A percentile compares a stretch with the other conserved stretches of the same genome.
Evolutionary conservation across 2,888 invertebrate genomes (phyloP).

Genomic region (Bhutanitis thaidina): DNA sequence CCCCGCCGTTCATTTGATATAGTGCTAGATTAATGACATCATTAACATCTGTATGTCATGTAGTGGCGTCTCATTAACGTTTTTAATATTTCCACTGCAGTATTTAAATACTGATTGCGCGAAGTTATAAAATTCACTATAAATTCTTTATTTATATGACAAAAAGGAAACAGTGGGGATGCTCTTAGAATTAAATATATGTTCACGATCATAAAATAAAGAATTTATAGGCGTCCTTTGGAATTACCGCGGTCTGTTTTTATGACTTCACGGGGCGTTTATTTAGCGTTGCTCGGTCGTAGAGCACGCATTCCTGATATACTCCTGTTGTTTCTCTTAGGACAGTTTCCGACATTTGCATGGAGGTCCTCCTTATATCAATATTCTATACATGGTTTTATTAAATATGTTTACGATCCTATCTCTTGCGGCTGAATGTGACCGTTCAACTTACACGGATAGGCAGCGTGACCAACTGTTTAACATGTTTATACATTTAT

Average conservation of each 20-base stretch:
- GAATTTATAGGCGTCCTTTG: constrained; percentile 78
- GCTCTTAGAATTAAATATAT: constrained; percentile 75
- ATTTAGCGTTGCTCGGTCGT: constrained; percentile 66
- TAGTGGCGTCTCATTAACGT: constrained; percentile 48
- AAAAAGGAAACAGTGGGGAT: constrained; percentile 69
- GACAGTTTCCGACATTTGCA: constrained; percentile 49
- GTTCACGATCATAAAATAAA: constrained; percentile 74
- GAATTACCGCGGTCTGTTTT: constrained; percentile 73
- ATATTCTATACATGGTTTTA: constrained; percentile 28
- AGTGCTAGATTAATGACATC: constrained; percentile 40
- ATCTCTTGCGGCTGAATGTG: too few relatives aligned
- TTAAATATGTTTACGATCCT: constrained; percentile 25
- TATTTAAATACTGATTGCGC: constrained; percentile 46
- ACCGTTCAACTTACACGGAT: constrained; percentile 42
- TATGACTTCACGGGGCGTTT: constrained; percentile 75
- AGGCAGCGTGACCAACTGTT: constrained; percentile 68
- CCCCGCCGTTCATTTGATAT: constrained; percentile 33
- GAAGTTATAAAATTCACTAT: constrained; percentile 58
- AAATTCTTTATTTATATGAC: constrained; percentile 65
- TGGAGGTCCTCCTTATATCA: constrained; percentile 24
- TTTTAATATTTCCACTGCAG: constrained; percentile 42
- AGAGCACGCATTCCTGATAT: constrained; percentile 53
- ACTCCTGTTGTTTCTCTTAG: constrained; percentile 46
- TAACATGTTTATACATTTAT: constrained; percentile 59
- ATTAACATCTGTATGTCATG: constrained; percentile 34